These are phyloP conservation scores for Lingula anatina DNA, from an alignment of 2,888 invertebrate genomes.

Conservation along the genomic window DNA sequence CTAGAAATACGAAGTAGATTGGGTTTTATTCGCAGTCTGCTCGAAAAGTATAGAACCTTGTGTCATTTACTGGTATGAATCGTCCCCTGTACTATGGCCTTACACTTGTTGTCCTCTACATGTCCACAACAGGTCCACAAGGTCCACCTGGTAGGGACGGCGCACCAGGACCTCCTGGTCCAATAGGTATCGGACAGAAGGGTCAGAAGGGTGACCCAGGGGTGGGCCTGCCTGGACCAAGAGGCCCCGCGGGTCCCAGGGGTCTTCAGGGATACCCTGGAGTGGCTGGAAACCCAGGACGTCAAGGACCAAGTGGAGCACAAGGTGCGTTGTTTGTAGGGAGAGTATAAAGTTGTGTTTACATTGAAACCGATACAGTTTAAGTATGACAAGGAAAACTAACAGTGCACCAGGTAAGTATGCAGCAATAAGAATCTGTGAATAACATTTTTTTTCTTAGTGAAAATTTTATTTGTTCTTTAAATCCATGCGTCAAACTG, in stretches of 20 bases:
- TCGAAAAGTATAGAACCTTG: no score
- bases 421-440: neutral
- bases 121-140: neutral
- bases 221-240: slow-evolving; percentile 5
- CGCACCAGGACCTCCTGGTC: slow-evolving; percentile 12
- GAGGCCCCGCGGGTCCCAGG: slow-evolving; percentile 1
- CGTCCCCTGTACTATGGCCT: no score
- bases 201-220: no score
- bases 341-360: slow-evolving; percentile 1
- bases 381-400: neutral
- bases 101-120: no score
- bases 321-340: slow-evolving; percentile 14
- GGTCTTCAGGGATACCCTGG: slow-evolving; percentile 2
- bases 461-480: no score
- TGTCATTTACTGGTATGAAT: no score
- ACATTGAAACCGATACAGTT: neutral
- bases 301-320: slow-evolving; percentile 63
- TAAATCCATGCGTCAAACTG: slow-evolving; percentile 49
- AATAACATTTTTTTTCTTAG: neutral
- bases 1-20: no score
- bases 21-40: no score
- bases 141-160: slow-evolving; percentile 15
- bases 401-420: neutral
- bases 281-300: slow-evolving; percentile 58
- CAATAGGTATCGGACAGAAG: no score